Percentiles rank a stretch among this genome's conserved stretches.
These are phyloP conservation scores for Chalcosyrphus nemorum DNA, from an alignment of 2,888 invertebrate genomes.

Conservation along the genomic window DNA sequence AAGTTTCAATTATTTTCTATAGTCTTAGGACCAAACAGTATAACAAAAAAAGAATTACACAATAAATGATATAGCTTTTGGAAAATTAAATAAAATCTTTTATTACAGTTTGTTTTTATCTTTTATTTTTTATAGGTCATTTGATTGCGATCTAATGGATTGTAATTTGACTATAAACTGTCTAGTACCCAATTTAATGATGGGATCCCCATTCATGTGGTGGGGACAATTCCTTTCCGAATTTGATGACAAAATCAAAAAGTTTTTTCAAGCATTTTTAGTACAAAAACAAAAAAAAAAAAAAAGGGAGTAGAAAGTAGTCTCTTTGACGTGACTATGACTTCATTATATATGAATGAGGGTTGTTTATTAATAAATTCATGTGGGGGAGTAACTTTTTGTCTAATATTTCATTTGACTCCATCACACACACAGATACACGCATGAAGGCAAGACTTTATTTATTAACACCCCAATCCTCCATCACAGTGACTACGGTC, in stretches of 20 bases:
- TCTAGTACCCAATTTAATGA: background rate
- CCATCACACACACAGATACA: background rate
- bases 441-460: background rate
- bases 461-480: background rate
- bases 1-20: slow-evolving; percentile 56
- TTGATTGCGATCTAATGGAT: slow-evolving; percentile 28
- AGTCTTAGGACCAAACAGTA: background rate
- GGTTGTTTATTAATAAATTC: background rate
- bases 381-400: background rate
- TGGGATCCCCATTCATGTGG: background rate
- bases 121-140: background rate
- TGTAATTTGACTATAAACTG: background rate
- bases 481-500: background rate
- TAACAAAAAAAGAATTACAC: slow-evolving; percentile 8
- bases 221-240: background rate
- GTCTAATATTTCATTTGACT: background rate
- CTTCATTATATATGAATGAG: background rate
- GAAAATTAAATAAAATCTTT: background rate
- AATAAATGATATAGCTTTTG: slow-evolving; percentile 9
- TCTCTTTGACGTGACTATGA: background rate
- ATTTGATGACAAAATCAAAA: background rate
- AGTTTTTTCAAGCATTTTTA: background rate
- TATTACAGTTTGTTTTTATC: background rate
- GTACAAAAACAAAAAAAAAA: background rate
- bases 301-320: too few species aligned